Evolutionary conservation across 2,888 invertebrate genomes (phyloP).

Genomic region (Drosophila aldrichi): DNA sequence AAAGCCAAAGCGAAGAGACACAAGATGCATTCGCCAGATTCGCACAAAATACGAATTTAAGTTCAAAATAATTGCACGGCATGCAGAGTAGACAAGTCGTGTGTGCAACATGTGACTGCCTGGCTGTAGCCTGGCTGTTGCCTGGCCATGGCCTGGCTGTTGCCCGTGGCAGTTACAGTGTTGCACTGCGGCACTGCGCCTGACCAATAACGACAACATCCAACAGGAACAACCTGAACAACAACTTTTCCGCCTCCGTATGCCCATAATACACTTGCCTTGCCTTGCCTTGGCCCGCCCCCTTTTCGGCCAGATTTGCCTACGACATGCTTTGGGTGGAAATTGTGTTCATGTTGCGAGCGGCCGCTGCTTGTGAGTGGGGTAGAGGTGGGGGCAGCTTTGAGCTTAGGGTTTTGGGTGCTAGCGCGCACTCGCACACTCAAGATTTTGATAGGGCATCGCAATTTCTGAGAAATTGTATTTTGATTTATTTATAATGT

Average conservation of each 20-base stretch:
- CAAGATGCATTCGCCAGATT: constrained; percentile 82
- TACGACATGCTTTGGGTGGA: constrained; percentile 80
- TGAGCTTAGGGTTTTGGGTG: constrained; percentile 9
- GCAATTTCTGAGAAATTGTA: constrained; percentile 83
- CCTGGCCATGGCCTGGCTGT: not conserved
- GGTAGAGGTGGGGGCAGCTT: too few species aligned
- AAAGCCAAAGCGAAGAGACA: constrained; percentile 54
- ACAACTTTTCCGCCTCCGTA: constrained; percentile 78
- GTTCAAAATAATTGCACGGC: constrained; percentile 83
- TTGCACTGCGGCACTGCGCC: constrained; percentile 18
- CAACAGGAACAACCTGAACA: constrained; percentile 74
- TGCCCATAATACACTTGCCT: constrained; percentile 25
- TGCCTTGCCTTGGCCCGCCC: constrained; percentile 14
- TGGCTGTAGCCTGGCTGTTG: not conserved
- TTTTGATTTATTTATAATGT: constrained; percentile 84
- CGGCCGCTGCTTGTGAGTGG: constrained; percentile 7
- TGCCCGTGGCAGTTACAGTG: constrained; percentile 15
- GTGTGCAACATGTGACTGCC: constrained; percentile 55
- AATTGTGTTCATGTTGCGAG: constrained; percentile 64
- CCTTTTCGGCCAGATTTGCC: constrained; percentile 42
- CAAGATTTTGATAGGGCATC: constrained; percentile 82
- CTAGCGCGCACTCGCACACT: constrained; percentile 46
- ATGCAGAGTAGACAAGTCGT: constrained; percentile 67
- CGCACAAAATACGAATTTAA: constrained; percentile 81
- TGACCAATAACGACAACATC: constrained; percentile 62